phyloP scores from a whole-genome alignment of 2,113 vertebrate genomes.

The Prinia subflava region DNA sequence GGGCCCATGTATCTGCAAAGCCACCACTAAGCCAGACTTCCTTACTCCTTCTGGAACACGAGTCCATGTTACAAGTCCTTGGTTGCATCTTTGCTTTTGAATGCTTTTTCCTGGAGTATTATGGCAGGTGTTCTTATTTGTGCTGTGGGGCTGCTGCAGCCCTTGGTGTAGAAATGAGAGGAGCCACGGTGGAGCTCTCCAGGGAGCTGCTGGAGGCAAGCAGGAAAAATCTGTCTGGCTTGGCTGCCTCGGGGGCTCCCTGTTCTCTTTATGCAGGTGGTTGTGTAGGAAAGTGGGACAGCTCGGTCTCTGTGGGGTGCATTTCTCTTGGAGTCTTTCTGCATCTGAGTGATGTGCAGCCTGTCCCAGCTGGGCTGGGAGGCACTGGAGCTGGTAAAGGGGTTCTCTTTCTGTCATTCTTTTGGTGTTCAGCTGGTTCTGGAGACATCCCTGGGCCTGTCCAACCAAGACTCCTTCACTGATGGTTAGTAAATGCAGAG shows the following conservation, averaged over 20 bases:
- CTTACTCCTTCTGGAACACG: neutral
- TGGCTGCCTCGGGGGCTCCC: neutral
- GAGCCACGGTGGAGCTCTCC: neutral
- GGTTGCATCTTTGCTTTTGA: neutral
- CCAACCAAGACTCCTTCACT: neutral
- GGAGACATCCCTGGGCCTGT: neutral
- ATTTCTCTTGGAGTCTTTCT: neutral
- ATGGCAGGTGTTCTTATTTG: neutral
- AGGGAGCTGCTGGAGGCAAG: neutral
- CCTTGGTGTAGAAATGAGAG: neutral
- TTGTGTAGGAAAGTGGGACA: neutral
- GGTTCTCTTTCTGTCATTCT: neutral
- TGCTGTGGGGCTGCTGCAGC: neutral
- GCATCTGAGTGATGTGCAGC: neutral
- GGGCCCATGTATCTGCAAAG: neutral
- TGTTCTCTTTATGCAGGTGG: neutral
- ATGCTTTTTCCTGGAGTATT: neutral
- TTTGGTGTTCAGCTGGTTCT: neutral
- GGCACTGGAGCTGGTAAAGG: neutral
- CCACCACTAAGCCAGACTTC: neutral
- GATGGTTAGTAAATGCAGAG: neutral
- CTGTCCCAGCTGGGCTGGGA: neutral
- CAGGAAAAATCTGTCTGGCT: neutral
- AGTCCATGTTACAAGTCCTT: fast-evolving
- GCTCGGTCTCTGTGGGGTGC: neutral